Base-by-base conservation (phyloP, 2,888 invertebrate genomes). In the Ommatoiulus sabulosus region DNA sequence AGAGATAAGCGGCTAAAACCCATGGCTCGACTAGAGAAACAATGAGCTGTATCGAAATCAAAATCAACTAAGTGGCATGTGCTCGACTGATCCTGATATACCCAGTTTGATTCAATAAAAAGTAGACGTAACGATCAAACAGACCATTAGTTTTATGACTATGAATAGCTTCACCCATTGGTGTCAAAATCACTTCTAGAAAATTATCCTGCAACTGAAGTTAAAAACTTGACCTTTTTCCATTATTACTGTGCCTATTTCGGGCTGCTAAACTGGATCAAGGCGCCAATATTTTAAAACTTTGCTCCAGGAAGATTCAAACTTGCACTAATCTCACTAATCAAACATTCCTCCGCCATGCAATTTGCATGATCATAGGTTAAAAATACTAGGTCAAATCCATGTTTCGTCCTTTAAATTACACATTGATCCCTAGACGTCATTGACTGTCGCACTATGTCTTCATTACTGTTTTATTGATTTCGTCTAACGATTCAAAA, bases 71-170 rank as follows among this genome's bases (percentile, higher is more conserved):
- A 20, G 7, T 20, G 17, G 63, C 63, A 17, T 20, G 63, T 72
- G 72, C 72, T 24, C 72, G 72, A 24, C 24, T 72, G 72, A 72
- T 72, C 72, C 72, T 72, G 72, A 72, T 72, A 24, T 72, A 72
- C n/a, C 72, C 72, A 72, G 72, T 12, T n/a, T 72, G 10, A 24
- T 24, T 72, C 72, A 24, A 72, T 72, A 24, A 72, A 72, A 72
- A 72, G 4, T 72, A 63, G 72, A 72, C 2, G 6, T 72, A 72
- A 72, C 24, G 72, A 72, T 17, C n/a, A 63, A 63, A 63, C 20
- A 63, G n/a, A 63, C 63, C 63, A n/a, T 72, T 8, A 6, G 10
- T 72, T 72, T 48, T 17, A 57, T 57, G 57, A 5, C 10, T 57
- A 57, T n/a, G n/a, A 57, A 8, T n/a, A 57, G 57, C 5, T 72